Evolutionary conservation across 2,113 vertebrate genomes (phyloP), one percentile per base, ranked within the genome.

Genomic region (Ceuthmochares aereus): DNA sequence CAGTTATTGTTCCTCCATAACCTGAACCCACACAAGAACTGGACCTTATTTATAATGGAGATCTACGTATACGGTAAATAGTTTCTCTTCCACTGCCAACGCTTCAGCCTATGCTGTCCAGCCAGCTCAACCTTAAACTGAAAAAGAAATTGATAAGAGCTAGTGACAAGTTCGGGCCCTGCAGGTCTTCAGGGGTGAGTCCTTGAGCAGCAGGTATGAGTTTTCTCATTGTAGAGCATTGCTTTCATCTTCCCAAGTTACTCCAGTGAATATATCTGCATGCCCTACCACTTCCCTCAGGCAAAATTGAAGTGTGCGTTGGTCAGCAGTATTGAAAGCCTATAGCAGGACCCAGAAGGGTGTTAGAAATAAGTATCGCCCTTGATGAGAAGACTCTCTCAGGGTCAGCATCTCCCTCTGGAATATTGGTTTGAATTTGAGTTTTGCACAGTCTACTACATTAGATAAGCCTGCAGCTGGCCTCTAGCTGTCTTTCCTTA

Each of bases 341-440:
- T 47, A 60, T 3, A 68, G 66, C 1, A 3, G 27, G 66, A 47
- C 29, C 60, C 32, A 58, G 66, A 67, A 85, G 58, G 7, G 29
- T 32, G 6, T 20, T 54, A 25, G n/a, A 64, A 58, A 45, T 7
- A 0, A 54, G 2, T 43, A 32, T 55, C 0, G 0, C 26, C 34
- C 13, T 29, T 59, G 60, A 47, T 42, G 15, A 40, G 45, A 67
- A 73, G 37, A 89, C 55, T 37, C 47, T 32, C 47, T 30, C 25
- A 30, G 23, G 12, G 18, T 67, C 45, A 67, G 52, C 47, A 43
- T 49, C 86, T 62, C 12, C 23, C 10, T 54, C 43, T 14, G 5
- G 36, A 72, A 20, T 52, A 72, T 47, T 75, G 37, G 26, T 64
- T 82, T 85, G 36, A 30, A 58, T 88, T 70, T 67, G 47, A 14